A percentile compares a stretch with the other conserved stretches of the same genome.
Evolutionary conservation across 2,797 vertebrate genomes (phyloP).

Genomic region (Falco columbarius): DNA sequence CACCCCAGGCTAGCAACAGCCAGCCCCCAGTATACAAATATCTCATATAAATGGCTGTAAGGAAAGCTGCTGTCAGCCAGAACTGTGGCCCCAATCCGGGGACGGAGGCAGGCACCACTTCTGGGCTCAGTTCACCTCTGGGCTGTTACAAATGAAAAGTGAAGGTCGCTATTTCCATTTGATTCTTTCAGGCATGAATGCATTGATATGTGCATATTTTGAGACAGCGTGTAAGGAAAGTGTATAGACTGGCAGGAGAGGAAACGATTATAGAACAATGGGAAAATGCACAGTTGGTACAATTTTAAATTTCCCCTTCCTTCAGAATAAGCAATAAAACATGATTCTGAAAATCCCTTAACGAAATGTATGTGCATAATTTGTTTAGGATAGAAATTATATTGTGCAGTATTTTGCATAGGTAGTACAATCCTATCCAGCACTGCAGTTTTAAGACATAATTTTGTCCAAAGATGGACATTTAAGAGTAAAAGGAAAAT

Average conservation of each 20-base stretch:
- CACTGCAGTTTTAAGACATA: background rate
- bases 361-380: background rate
- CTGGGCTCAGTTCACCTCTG: background rate
- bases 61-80: background rate
- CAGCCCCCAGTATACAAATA: background rate
- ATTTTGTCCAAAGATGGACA: background rate
- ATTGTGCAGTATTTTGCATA: background rate
- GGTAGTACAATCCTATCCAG: background rate
- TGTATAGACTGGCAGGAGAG: background rate
- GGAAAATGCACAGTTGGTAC: background rate
- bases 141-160: background rate
- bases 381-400: background rate
- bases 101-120: background rate
- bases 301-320: background rate
- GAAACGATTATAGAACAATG: background rate
- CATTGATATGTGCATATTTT: background rate
- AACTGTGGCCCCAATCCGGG: rapidly evolving
- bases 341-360: background rate
- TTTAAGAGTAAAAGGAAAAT: background rate
- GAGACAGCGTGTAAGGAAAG: background rate
- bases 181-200: background rate
- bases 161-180: background rate
- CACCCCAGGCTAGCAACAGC: background rate
- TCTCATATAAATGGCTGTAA: rapidly evolving
- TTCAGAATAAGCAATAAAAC: background rate